Conservation (phyloP, 2,888 invertebrate genomes). For the Agonopterix heracliana region DNA sequence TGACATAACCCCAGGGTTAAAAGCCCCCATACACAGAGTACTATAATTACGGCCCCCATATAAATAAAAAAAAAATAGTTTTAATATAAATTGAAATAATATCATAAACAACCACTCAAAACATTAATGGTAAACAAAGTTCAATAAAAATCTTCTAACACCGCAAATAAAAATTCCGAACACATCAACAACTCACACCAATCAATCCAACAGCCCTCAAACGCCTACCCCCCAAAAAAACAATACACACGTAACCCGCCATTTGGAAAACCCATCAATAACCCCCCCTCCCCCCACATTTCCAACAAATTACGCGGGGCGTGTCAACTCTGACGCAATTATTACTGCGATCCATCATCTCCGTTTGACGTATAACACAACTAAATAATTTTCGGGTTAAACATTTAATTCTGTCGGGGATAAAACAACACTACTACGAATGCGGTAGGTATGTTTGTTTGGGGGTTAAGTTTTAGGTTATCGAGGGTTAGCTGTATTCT, state of each 20-base stretch:
- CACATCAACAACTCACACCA: too few species aligned
- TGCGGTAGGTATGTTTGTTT: not conserved
- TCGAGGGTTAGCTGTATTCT: too few species aligned
- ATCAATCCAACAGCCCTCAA: not conserved
- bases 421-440: not conserved
- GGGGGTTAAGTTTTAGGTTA: too few species aligned
- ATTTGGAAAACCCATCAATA: slow-evolving; percentile 50
- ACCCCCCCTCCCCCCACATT: slow-evolving; percentile 26
- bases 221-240: slow-evolving; percentile 20
- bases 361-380: slow-evolving; percentile 56
- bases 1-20: too few species aligned
- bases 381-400: slow-evolving; percentile 69
- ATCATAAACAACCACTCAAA: too few species aligned
- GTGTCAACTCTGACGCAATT: slow-evolving; percentile 61
- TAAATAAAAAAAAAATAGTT: too few species aligned
- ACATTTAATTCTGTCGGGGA: slow-evolving; percentile 34
- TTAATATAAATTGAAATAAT: too few species aligned
- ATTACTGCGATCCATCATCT: slow-evolving; percentile 68
- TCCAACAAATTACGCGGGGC: slow-evolving; percentile 49
- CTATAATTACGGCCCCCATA: too few species aligned
- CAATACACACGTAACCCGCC: slow-evolving; percentile 25
- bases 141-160: too few species aligned
- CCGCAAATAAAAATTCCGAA: too few species aligned
- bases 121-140: too few species aligned
- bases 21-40: too few species aligned